These are phyloP conservation scores for Parnassius orleans DNA, from an alignment of 2,888 invertebrate genomes.

Conservation along the genomic window DNA sequence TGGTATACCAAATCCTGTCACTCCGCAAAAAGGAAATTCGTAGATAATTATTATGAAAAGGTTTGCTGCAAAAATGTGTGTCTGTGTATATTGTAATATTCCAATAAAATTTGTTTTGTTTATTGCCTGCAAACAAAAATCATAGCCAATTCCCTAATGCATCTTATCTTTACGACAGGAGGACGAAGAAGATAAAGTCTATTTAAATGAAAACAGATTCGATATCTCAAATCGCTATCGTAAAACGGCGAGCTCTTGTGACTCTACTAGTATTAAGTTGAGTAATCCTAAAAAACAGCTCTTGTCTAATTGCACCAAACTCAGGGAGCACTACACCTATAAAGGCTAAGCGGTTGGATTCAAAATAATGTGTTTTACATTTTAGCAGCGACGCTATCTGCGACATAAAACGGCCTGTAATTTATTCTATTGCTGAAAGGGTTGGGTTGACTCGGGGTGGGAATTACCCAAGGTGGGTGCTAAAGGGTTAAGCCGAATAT, in stretches of 20 bases:
- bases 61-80: too few relatives aligned
- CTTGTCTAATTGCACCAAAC: slow-evolving; percentile 72
- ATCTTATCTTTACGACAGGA: slow-evolving; percentile 33
- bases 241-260: slow-evolving; percentile 48
- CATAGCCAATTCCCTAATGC: slow-evolving; percentile 14
- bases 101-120: neutral
- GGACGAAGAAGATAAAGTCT: slow-evolving; percentile 34
- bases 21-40: too few relatives aligned
- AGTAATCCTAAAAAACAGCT: slow-evolving; percentile 72
- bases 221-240: slow-evolving; percentile 61
- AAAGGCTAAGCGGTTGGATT: slow-evolving; percentile 79
- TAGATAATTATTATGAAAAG: too few relatives aligned
- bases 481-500: slow-evolving; percentile 81
- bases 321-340: slow-evolving; percentile 76
- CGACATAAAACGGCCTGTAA: slow-evolving; percentile 80
- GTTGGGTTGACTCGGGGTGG: slow-evolving; percentile 75
- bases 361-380: slow-evolving; percentile 79
- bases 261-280: slow-evolving; percentile 40
- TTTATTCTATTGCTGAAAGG: slow-evolving; percentile 82
- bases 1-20: too few relatives aligned
- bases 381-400: slow-evolving; percentile 76
- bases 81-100: too few relatives aligned
- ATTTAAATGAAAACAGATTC: slow-evolving; percentile 37
- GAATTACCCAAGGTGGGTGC: slow-evolving; percentile 81
- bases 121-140: slow-evolving; percentile 4